phyloP scores from a whole-genome alignment of 2,113 vertebrate species.

The Neodon shergylaensis region DNA sequence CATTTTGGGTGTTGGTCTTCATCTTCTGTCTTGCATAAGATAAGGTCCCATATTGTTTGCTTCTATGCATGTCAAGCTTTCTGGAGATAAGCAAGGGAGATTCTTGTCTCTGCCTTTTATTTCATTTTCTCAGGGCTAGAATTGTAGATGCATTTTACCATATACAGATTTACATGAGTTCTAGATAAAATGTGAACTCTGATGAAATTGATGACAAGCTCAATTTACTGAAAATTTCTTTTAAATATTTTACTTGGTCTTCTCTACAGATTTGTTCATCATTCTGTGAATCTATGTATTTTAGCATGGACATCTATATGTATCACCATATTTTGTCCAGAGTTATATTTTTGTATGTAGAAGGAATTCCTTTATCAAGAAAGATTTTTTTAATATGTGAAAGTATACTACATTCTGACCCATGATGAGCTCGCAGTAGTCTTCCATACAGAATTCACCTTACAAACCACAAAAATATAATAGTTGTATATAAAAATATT shows the following conservation, averaged over 20 bases:
- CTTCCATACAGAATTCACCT: slow-evolving; percentile 92
- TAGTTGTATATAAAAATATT: slow-evolving; percentile 86
- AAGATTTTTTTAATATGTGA: slow-evolving; percentile 90
- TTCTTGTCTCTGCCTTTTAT: background rate
- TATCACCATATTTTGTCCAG: slow-evolving; percentile 85
- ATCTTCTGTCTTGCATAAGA: background rate
- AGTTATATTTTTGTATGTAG: slow-evolving; percentile 91
- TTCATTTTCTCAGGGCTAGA: background rate
- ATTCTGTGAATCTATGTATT: slow-evolving; percentile 79
- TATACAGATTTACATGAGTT: background rate
- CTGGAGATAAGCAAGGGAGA: background rate
- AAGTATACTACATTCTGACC: slow-evolving; percentile 89
- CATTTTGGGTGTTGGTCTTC: background rate
- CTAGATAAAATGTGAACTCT: background rate
- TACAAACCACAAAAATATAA: slow-evolving; percentile 91
- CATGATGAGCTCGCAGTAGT: slow-evolving; percentile 92
- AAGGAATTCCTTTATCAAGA: slow-evolving; percentile 93
- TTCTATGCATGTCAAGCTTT: background rate
- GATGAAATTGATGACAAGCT: background rate
- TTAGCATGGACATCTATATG: slow-evolving; percentile 84
- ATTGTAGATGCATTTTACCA: background rate
- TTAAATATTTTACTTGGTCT: slow-evolving; percentile 89
- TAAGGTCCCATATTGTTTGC: background rate
- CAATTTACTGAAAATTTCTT: slow-evolving; percentile 76
- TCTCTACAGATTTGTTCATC: slow-evolving; percentile 90